Evolutionary conservation across 1,140 invertebrate species (phyloP).

Genomic region (Fragariocoptes setiger): DNA sequence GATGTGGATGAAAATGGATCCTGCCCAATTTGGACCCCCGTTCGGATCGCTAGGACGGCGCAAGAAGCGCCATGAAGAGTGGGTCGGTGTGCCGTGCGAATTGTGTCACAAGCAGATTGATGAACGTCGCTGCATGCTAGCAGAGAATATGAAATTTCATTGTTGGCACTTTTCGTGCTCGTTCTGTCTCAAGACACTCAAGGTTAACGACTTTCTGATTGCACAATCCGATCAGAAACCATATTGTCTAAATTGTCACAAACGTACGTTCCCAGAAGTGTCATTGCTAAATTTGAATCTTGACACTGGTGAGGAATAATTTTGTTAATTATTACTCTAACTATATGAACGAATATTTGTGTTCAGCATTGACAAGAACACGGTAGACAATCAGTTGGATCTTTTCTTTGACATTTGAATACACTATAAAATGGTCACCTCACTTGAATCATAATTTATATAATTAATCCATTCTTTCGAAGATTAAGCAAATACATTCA

Average conservation of each 20-base stretch:
- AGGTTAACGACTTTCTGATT: conserved; percentile 3
- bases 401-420: no score
- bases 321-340: no score
- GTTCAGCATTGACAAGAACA: no score
- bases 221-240: conserved; percentile 3
- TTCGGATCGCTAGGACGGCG: background rate
- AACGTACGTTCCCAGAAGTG: conserved; percentile 1
- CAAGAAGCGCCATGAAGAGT: background rate
- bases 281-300: background rate
- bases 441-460: no score
- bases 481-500: no score
- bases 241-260: conserved; percentile 5
- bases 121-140: conserved; percentile 2
- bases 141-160: conserved; percentile 3
- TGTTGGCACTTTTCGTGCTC: conserved; percentile 6
- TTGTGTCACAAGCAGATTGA: conserved; percentile 6
- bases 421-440: no score
- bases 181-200: conserved; percentile 5
- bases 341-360: no score
- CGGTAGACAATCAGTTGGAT: no score
- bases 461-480: no score
- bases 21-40: background rate
- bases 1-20: background rate
- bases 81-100: conserved; percentile 4
- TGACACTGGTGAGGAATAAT: no score